phyloP scores from a whole-genome alignment of 1,140 invertebrate species.

The Drosophila sp. region DNA sequence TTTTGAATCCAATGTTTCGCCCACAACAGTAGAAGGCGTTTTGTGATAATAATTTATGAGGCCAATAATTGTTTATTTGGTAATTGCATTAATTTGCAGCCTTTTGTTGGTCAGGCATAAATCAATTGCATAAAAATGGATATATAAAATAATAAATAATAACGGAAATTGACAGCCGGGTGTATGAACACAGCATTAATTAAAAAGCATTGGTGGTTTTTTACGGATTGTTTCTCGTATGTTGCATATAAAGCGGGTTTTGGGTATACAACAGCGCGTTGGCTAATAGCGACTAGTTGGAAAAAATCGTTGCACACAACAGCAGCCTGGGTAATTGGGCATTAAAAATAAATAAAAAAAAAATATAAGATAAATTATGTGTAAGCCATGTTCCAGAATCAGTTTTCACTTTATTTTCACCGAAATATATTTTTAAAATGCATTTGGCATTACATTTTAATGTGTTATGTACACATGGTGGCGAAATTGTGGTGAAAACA shows the following conservation, averaged over 20 bases:
- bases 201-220: constrained; percentile 71
- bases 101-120: constrained; percentile 70
- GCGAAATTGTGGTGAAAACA: constrained; percentile 18
- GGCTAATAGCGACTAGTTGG: constrained; percentile 53
- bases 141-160: constrained; percentile 38
- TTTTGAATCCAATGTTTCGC: constrained; percentile 35
- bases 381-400: constrained; percentile 12
- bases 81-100: constrained; percentile 66
- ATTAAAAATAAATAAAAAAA: constrained; percentile 60
- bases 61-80: constrained; percentile 67
- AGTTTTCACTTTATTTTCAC: constrained; percentile 18
- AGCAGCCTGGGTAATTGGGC: constrained; percentile 56
- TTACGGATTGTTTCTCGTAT: constrained; percentile 34
- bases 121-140: constrained; percentile 25
- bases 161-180: constrained; percentile 62
- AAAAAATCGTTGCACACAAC: constrained; percentile 80
- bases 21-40: constrained; percentile 26
- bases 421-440: neutral
- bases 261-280: constrained; percentile 37
- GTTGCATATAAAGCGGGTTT: constrained; percentile 49
- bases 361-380: constrained; percentile 18
- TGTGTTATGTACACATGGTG: neutral
- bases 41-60: constrained; percentile 61
- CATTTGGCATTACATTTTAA: neutral
- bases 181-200: constrained; percentile 59